Percentiles rank a stretch among this genome's conserved stretches.
Evolutionary conservation across 2,113 vertebrate species (phyloP).

Genomic region (Octodon degus): DNA sequence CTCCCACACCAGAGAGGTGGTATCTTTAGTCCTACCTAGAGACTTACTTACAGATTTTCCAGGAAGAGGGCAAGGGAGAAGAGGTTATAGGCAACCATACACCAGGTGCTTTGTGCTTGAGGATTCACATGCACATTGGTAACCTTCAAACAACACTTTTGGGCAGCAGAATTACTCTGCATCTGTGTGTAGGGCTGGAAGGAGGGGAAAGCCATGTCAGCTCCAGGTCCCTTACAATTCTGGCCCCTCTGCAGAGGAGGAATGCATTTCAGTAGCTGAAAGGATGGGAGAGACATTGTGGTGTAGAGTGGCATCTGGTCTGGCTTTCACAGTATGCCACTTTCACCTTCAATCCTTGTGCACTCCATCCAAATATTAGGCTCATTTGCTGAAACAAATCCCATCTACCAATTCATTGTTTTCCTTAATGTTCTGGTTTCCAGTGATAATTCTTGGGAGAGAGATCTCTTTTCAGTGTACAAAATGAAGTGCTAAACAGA

Average conservation of each 20-base stretch:
- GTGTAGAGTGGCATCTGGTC: neutral
- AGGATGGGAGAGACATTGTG: too few species aligned
- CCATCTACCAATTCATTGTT: neutral
- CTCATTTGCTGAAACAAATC: neutral
- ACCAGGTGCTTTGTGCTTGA: neutral
- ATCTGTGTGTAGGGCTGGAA: neutral
- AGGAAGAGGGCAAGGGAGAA: neutral
- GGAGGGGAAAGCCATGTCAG: neutral
- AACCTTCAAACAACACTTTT: neutral
- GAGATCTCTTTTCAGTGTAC: neutral
- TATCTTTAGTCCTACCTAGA: neutral
- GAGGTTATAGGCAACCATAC: fast-evolving
- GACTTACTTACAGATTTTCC: neutral
- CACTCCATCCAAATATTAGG: fast-evolving
- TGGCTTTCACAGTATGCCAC: too few species aligned
- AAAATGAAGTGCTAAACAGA: neutral
- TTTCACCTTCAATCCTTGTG: neutral
- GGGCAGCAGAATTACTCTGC: neutral
- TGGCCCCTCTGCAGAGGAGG: neutral
- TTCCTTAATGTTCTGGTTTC: neutral
- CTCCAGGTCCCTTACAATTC: neutral
- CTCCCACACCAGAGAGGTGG: neutral
- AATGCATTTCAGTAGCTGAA: neutral
- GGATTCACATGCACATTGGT: fast-evolving
- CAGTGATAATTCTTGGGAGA: neutral